Evolutionary conservation across 2,888 invertebrate species (phyloP).

Genomic region (Napeogenes inachia): DNA sequence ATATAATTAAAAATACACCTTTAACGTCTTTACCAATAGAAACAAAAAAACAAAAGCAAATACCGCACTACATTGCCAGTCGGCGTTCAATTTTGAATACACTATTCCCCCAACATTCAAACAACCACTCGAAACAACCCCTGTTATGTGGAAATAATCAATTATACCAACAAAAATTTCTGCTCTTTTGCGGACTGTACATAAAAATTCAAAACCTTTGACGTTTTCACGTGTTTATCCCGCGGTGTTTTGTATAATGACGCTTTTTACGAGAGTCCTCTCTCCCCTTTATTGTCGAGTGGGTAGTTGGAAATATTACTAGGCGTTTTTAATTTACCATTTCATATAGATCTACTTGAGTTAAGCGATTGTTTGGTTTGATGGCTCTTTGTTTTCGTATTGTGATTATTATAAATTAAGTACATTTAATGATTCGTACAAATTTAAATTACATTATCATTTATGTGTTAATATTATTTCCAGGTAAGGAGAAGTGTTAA

Average conservation of each 20-base stretch:
- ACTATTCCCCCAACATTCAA: too few relatives aligned
- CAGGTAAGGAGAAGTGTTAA: constrained; percentile 63
- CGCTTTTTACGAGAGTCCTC: constrained; percentile 26
- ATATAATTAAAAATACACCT: too few relatives aligned
- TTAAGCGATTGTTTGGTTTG: constrained; percentile 14
- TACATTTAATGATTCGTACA: too few relatives aligned
- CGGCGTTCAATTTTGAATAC: too few relatives aligned
- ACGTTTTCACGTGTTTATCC: constrained; percentile 20
- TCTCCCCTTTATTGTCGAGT: constrained; percentile 32
- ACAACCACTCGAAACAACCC: constrained; percentile 2
- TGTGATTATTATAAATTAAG: background rate
- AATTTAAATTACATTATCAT: too few relatives aligned
- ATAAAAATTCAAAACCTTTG: constrained; percentile 21
- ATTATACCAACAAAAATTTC: too few relatives aligned
- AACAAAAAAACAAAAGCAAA: too few relatives aligned
- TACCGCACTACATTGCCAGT: too few relatives aligned
- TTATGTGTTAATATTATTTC: constrained; percentile 37
- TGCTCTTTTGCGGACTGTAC: constrained; percentile 13
- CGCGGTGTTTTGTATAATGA: constrained; percentile 15
- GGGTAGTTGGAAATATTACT: constrained; percentile 32
- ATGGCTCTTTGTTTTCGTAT: constrained; percentile 16
- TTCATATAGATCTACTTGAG: constrained; percentile 15
- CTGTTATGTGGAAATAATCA: too few relatives aligned
- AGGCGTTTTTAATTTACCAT: constrained; percentile 25
- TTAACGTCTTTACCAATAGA: too few relatives aligned